phyloP scores from a whole-genome alignment of 2,797 vertebrate genomes.

The Takifugu ocellatus region DNA sequence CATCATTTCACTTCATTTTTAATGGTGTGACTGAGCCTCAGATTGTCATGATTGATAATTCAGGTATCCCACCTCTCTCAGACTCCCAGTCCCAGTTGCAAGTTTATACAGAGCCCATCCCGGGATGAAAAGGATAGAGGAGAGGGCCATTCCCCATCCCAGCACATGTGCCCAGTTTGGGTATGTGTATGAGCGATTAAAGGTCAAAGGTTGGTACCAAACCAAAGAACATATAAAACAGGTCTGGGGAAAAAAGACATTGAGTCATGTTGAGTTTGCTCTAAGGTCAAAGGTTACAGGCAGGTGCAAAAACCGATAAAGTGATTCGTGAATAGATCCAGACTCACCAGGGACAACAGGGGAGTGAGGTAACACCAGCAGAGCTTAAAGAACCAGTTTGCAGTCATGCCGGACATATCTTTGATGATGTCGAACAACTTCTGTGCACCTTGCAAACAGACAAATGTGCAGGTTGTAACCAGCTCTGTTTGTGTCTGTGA shows the following conservation, averaged over 20 bases:
- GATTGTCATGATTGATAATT: neutral
- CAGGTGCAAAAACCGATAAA: neutral
- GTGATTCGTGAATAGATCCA: neutral
- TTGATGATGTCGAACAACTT: constrained; percentile 76
- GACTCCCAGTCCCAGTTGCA: constrained; percentile 48
- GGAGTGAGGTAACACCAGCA: constrained; percentile 88
- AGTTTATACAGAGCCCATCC: constrained; percentile 58
- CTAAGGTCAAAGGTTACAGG: too few relatives aligned
- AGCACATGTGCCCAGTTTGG: constrained; percentile 79
- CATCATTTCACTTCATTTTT: neutral
- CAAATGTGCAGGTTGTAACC: neutral
- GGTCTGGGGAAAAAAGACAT: constrained; percentile 37
- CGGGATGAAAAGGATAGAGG: constrained; percentile 82
- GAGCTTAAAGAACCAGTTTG: constrained; percentile 81
- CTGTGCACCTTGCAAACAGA: constrained; percentile 72
- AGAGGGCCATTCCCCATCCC: constrained; percentile 81
- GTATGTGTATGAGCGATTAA: constrained; percentile 81
- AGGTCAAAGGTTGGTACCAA: constrained; percentile 79
- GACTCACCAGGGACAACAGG: constrained; percentile 79
- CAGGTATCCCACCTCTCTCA: constrained; percentile 58
- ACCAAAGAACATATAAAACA: constrained; percentile 80
- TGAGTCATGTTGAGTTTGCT: neutral
- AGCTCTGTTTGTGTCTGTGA: neutral
- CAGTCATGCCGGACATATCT: constrained; percentile 82
- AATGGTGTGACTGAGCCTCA: neutral